Conservation (phyloP, 2,113 vertebrate species). For the Corapipo altera region DNA sequence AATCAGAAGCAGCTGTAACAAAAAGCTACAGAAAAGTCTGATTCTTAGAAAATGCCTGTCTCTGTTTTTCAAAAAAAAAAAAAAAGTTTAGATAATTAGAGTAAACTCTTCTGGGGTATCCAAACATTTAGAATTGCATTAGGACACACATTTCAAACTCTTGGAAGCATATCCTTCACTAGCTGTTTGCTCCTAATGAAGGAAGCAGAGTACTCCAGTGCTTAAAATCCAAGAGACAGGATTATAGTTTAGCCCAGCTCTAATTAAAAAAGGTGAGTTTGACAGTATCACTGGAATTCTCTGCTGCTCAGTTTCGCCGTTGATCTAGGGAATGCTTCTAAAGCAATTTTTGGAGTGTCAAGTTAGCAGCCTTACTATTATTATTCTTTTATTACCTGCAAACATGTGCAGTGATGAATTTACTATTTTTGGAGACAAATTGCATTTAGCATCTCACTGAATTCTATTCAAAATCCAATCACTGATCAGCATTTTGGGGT, state of each 20-base stretch:
- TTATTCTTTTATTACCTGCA: not conserved
- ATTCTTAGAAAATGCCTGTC: not conserved
- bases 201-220: not conserved
- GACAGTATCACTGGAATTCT: not conserved
- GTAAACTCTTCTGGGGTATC: not conserved
- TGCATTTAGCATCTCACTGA: not conserved
- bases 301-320: not conserved
- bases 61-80: not conserved
- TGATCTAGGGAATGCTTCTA: not conserved
- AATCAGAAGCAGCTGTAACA: constrained; percentile 25
- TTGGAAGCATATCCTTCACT: not conserved
- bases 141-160: not conserved
- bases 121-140: not conserved
- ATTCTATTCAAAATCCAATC: not conserved
- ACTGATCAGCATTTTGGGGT: not conserved
- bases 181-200: not conserved
- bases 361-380: not conserved
- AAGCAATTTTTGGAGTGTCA: not conserved
- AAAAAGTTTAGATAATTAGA: not conserved
- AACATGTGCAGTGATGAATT: not conserved
- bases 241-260: not conserved
- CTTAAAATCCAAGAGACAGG: not conserved
- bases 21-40: not conserved
- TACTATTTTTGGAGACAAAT: not conserved
- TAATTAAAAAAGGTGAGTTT: not conserved